phyloP scores from a whole-genome alignment of 2,797 vertebrate species.

The Acanthopagrus latus region DNA sequence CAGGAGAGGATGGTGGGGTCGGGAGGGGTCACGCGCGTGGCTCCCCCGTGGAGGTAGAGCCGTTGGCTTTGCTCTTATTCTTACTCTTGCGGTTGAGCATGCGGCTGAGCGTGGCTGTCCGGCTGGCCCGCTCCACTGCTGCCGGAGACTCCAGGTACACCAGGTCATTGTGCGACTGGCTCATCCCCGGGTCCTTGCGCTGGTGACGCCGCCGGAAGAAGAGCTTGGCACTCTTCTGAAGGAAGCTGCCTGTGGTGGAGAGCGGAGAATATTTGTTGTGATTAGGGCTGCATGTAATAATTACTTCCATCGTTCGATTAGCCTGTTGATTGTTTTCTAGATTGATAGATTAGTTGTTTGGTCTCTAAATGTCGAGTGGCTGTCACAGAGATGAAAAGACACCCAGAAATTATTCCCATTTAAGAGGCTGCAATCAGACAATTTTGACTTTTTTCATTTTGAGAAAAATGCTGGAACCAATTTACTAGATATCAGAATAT shows the following conservation, averaged over 20 bases:
- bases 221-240: slow-evolving; percentile 93
- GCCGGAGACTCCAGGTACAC: slow-evolving; percentile 91
- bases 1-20: not conserved
- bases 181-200: slow-evolving; percentile 96
- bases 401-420: no score
- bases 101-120: slow-evolving; percentile 88
- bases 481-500: no score
- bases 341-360: no score
- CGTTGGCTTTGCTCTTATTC: slow-evolving; percentile 87
- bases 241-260: slow-evolving; percentile 87
- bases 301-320: no score
- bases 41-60: slow-evolving; percentile 85
- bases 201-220: slow-evolving; percentile 96
- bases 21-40: slow-evolving; percentile 73
- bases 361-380: no score
- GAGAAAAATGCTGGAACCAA: no score
- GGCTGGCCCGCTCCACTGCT: slow-evolving; percentile 86
- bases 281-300: not conserved
- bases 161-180: slow-evolving; percentile 97
- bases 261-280: not conserved
- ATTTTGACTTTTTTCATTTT: no score
- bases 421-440: no score
- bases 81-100: slow-evolving; percentile 91
- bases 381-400: no score
- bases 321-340: no score